Evolutionary conservation across 2,888 invertebrate species (phyloP).

Genomic region (Cosmia trapezina): DNA sequence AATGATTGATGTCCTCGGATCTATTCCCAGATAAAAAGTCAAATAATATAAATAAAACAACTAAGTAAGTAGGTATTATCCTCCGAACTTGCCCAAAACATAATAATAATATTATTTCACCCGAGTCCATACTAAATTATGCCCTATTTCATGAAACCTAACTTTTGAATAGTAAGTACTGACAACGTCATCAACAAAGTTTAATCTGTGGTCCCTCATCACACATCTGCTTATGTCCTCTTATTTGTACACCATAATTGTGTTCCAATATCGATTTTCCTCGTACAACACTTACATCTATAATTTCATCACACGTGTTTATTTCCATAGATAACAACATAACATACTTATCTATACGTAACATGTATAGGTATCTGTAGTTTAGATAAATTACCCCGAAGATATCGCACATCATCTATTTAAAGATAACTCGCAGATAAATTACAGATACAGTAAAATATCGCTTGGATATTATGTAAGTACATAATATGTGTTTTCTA

Average conservation of each 20-base stretch:
- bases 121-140: background rate
- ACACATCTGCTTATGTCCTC: background rate
- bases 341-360: background rate
- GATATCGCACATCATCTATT: conserved; percentile 42
- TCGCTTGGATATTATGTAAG: conserved; percentile 1
- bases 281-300: conserved; percentile 15
- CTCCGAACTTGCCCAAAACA: background rate
- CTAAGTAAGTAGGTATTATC: too few relatives aligned
- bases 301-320: conserved; percentile 29
- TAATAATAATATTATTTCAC: background rate
- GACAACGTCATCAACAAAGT: background rate
- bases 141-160: too few relatives aligned
- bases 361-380: background rate
- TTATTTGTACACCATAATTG: background rate
- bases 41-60: background rate
- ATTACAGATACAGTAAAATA: conserved; percentile 43
- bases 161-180: background rate
- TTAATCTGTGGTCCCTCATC: background rate
- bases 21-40: background rate
- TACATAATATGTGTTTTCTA: conserved; percentile 19
- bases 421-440: conserved; percentile 54
- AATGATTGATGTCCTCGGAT: background rate
- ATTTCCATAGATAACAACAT: conserved; percentile 22
- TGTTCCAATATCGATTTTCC: conserved; percentile 11
- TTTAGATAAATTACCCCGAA: conserved; percentile 43